Conservation (phyloP, 2,797 vertebrate genomes). For the Phaenicophaeus curvirostris region DNA sequence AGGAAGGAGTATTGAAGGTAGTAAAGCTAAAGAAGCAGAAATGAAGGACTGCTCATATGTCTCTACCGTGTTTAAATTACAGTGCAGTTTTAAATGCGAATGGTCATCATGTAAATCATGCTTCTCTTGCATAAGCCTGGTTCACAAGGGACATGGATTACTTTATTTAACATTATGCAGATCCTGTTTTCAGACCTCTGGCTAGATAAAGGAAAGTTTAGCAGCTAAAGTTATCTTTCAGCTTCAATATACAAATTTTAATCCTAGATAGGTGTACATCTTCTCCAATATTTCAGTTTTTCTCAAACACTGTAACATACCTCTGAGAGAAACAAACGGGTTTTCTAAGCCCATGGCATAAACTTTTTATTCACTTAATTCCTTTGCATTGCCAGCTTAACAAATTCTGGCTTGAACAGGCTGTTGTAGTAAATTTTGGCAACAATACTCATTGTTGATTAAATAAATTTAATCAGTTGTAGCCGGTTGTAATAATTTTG, state of each 20-base stretch:
- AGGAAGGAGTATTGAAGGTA: neutral
- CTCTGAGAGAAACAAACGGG: neutral
- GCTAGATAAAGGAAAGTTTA: neutral
- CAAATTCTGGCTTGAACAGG: neutral
- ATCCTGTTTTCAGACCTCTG: neutral
- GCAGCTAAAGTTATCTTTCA: neutral
- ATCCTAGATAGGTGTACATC: neutral
- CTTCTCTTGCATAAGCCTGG: neutral
- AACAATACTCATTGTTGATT: neutral
- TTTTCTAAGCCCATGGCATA: neutral
- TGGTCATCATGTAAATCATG: neutral
- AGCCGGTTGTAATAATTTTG: neutral
- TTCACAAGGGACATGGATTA: neutral
- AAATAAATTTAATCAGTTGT: neutral
- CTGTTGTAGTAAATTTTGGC: neutral
- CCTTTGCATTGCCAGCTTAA: neutral
- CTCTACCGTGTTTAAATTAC: neutral
- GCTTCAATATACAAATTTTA: neutral
- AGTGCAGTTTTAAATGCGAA: neutral
- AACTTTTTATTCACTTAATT: neutral
- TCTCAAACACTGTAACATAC: neutral
- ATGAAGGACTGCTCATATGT: accelerated
- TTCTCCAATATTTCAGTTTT: neutral
- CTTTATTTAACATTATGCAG: neutral
- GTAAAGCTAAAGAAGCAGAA: neutral